A percentile compares a stretch with the other conserved stretches of the same genome.
Conservation (phyloP, 2,888 invertebrate genomes). For the Ornithoptera alexandrae region DNA sequence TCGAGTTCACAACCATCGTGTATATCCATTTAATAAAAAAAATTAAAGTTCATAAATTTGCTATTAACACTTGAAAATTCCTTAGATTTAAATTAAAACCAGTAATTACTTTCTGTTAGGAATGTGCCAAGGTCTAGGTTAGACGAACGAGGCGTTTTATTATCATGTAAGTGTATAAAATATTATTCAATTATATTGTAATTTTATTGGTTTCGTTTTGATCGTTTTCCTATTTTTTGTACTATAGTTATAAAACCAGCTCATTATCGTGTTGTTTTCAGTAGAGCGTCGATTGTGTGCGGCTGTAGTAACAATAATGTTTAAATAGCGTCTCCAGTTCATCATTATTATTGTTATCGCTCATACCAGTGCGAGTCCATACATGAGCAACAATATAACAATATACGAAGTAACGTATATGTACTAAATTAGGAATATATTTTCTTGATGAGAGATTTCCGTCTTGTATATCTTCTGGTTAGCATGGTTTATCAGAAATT, state of each 20-base stretch:
- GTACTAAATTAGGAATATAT: too few relatives aligned
- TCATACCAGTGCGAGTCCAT: background rate
- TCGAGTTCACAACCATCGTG: constrained; percentile 8
- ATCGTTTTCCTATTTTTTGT: background rate
- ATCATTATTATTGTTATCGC: background rate
- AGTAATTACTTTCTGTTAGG: constrained; percentile 11
- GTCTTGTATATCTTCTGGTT: too few relatives aligned
- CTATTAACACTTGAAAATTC: background rate
- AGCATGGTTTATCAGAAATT: too few relatives aligned
- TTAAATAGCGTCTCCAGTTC: background rate
- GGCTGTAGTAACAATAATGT: background rate
- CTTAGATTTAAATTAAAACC: background rate
- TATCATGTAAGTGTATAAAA: constrained; percentile 30
- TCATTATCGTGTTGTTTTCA: background rate
- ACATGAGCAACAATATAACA: background rate
- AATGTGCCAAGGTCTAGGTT: constrained; percentile 31
- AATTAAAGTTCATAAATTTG: background rate
- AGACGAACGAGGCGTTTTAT: constrained; percentile 23
- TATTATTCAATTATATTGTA: background rate
- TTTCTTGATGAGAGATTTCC: too few relatives aligned
- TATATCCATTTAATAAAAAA: constrained; percentile 19
- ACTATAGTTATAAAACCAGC: background rate
- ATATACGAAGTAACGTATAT: background rate
- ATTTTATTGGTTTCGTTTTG: background rate
- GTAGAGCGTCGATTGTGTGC: background rate